Percentiles rank a stretch among this genome's conserved stretches.
Conservation (phyloP, 2,113 vertebrate genomes). For the Coptodon rendalli region DNA sequence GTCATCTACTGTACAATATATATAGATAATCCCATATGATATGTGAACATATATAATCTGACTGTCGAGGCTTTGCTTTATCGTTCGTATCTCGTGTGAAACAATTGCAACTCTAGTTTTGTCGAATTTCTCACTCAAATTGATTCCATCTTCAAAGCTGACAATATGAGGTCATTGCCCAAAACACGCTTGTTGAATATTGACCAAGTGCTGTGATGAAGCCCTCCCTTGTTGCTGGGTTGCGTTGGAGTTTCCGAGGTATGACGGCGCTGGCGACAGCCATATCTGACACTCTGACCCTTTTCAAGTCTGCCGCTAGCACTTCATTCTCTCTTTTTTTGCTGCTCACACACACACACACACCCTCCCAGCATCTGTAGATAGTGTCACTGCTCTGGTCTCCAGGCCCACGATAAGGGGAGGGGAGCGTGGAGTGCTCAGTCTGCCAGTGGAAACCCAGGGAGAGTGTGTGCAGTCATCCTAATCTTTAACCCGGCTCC, state of each 20-base stretch:
- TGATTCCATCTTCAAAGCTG: not conserved
- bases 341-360: not conserved
- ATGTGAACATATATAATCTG: not conserved
- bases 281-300: conserved; percentile 62
- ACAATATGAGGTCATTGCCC: conserved; percentile 19
- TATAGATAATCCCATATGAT: conserved; percentile 12
- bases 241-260: conserved; percentile 57
- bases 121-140: not conserved
- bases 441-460: conserved; percentile 24
- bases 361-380: conserved; percentile 71
- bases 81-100: not conserved
- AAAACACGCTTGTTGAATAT: not conserved
- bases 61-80: not conserved
- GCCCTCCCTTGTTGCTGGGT: conserved; percentile 19
- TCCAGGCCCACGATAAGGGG: conserved; percentile 77
- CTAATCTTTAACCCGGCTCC: conserved; percentile 68
- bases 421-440: conserved; percentile 21
- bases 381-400: conserved; percentile 85
- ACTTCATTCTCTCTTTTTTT: conserved; percentile 46
- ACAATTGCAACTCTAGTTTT: not conserved
- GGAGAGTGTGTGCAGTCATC: conserved; percentile 20
- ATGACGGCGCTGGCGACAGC: conserved; percentile 65
- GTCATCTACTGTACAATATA: conserved; percentile 24
- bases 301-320: conserved; percentile 73
- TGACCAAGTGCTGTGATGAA: conserved; percentile 23